Conservation (phyloP, 2,888 invertebrate species). For the Brachyptera putata region DNA sequence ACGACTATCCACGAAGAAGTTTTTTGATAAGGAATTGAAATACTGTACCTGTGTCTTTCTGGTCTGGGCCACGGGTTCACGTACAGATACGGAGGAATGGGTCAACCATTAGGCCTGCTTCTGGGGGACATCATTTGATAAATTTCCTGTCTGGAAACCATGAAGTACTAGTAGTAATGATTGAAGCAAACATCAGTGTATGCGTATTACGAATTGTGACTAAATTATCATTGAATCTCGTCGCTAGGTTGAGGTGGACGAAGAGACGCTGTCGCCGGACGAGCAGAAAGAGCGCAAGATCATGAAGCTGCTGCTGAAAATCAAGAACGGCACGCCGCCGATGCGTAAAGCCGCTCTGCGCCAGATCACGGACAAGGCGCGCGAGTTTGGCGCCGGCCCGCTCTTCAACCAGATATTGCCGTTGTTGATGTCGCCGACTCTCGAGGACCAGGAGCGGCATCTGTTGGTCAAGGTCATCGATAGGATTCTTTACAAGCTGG, state of each 20-base stretch:
- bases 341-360: constrained; percentile 97
- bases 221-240: too few relatives aligned
- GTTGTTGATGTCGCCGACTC: constrained; percentile 97
- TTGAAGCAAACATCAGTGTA: too few relatives aligned
- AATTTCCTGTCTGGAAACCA: too few relatives aligned
- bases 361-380: constrained; percentile 97
- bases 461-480: constrained; percentile 98
- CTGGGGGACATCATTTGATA: too few relatives aligned
- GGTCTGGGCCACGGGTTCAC: too few relatives aligned
- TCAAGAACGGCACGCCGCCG: constrained; percentile 99
- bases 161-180: too few relatives aligned
- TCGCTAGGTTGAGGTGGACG: constrained; percentile 82
- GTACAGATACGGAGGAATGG: too few relatives aligned
- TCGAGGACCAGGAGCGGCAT: constrained; percentile 99
- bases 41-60: too few relatives aligned
- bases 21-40: too few relatives aligned
- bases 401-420: constrained; percentile 99
- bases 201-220: too few relatives aligned
- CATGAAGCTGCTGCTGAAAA: constrained; percentile 96
- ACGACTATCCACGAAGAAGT: too few relatives aligned
- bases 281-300: constrained; percentile 98
- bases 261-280: constrained; percentile 89
- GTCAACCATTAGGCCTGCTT: too few relatives aligned
- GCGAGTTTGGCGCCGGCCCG: constrained; percentile 97
- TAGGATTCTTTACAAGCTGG: constrained; percentile 94